These are phyloP conservation scores for Procambarus virginalis DNA, from an alignment of 1,140 invertebrate species.

Conservation along the genomic window DNA sequence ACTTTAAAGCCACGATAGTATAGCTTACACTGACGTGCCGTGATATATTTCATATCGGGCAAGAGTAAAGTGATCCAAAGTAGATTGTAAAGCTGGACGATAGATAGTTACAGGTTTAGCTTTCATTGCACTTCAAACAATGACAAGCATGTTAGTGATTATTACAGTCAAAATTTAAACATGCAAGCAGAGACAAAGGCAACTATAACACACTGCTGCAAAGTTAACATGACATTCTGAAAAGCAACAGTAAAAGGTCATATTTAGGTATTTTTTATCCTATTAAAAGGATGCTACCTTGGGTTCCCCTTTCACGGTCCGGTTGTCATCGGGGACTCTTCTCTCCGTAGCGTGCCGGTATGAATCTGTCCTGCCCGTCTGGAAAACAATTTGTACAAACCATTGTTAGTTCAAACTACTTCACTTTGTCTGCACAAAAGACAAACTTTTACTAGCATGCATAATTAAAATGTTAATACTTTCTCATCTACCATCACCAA, in stretches of 20 bases:
- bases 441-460: no score
- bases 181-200: neutral
- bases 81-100: no score
- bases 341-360: constrained; percentile 94
- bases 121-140: neutral
- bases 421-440: no score
- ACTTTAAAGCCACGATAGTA: no score
- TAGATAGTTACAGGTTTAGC: neutral
- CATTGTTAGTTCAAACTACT: constrained; percentile 20
- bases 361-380: constrained; percentile 94
- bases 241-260: constrained; percentile 34
- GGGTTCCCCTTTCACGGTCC: constrained; percentile 91
- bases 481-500: no score
- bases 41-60: no score
- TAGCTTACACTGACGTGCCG: no score
- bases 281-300: constrained; percentile 80
- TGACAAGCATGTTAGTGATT: neutral
- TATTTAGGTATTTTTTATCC: constrained; percentile 19
- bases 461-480: no score
- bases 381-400: constrained; percentile 75
- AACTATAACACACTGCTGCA: neutral
- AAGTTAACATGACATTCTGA: neutral
- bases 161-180: neutral
- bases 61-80: no score
- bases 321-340: constrained; percentile 92